A percentile compares a stretch with the other conserved stretches of the same genome.
Evolutionary conservation across 1,140 invertebrate species (phyloP).

Genomic region (Neelides sp.): DNA sequence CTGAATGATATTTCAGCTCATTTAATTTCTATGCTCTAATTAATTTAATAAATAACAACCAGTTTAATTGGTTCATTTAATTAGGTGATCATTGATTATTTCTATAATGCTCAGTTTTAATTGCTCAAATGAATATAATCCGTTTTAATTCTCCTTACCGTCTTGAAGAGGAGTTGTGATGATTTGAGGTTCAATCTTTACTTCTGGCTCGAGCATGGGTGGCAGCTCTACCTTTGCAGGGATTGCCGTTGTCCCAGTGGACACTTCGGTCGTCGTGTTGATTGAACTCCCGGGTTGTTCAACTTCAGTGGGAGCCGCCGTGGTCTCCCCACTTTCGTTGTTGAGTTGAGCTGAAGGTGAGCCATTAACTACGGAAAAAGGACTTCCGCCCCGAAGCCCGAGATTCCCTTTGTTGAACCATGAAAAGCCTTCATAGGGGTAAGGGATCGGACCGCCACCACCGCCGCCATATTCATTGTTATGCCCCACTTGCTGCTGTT

Average conservation of each 20-base stretch:
- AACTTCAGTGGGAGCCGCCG: conserved; percentile 1
- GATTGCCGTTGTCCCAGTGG: not conserved
- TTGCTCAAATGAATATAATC: too few species aligned
- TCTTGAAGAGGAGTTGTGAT: too few species aligned
- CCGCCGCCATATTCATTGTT: too few species aligned
- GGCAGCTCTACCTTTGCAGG: conserved; percentile 3
- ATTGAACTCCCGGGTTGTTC: not conserved
- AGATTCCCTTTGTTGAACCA: conserved; percentile 44
- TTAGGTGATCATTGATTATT: too few species aligned
- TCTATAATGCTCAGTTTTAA: too few species aligned
- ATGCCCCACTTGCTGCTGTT: conserved; percentile 39
- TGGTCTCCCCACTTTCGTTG: conserved; percentile 35
- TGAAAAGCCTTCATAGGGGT: conserved; percentile 40
- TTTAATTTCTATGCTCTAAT: too few species aligned
- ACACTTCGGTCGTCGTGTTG: not conserved
- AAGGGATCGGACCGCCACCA: conserved; percentile 37
- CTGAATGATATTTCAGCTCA: too few species aligned
- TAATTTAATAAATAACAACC: too few species aligned
- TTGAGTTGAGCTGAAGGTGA: conserved; percentile 10
- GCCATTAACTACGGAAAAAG: conserved; percentile 39
- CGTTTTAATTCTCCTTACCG: too few species aligned
- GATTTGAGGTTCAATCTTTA: too few species aligned
- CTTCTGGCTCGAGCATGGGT: too few species aligned
- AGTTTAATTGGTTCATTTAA: too few species aligned
- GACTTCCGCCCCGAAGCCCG: conserved; percentile 56